Conservation (phyloP, 1,140 invertebrate species). For the Trachymyrmex septentrionalis region DNA sequence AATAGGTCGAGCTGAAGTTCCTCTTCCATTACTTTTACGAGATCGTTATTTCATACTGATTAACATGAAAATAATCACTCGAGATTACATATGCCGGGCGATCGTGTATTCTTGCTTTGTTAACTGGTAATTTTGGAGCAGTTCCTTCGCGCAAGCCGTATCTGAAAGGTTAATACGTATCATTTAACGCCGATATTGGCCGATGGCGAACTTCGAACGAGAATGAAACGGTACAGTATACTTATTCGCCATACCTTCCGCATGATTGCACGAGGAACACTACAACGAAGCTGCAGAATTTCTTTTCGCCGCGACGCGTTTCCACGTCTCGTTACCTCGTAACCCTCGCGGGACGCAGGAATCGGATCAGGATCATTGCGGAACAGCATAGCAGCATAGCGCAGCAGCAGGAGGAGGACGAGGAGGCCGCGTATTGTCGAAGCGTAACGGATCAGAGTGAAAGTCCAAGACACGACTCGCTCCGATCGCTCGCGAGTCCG, state of each 20-base stretch:
- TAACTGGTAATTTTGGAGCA: neutral
- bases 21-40: slow-evolving; percentile 1
- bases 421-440: slow-evolving; percentile 70
- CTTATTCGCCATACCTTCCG: neutral
- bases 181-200: neutral
- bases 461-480: slow-evolving; percentile 79
- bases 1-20: neutral
- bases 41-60: slow-evolving; percentile 6
- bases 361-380: slow-evolving; percentile 71
- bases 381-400: neutral
- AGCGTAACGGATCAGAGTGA: slow-evolving; percentile 80
- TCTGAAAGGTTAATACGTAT: neutral
- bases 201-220: neutral
- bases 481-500: slow-evolving; percentile 49
- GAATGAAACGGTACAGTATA: neutral
- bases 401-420: neutral
- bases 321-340: slow-evolving; percentile 67
- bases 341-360: slow-evolving; percentile 62
- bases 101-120: neutral
- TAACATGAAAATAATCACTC: slow-evolving; percentile 25
- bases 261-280: neutral
- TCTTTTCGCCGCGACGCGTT: slow-evolving; percentile 42
- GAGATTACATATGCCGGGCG: neutral
- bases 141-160: too few species aligned
- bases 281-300: neutral